These are phyloP conservation scores for Sceloporus tristichus DNA, from an alignment of 2,113 vertebrate species.

Conservation along the genomic window DNA sequence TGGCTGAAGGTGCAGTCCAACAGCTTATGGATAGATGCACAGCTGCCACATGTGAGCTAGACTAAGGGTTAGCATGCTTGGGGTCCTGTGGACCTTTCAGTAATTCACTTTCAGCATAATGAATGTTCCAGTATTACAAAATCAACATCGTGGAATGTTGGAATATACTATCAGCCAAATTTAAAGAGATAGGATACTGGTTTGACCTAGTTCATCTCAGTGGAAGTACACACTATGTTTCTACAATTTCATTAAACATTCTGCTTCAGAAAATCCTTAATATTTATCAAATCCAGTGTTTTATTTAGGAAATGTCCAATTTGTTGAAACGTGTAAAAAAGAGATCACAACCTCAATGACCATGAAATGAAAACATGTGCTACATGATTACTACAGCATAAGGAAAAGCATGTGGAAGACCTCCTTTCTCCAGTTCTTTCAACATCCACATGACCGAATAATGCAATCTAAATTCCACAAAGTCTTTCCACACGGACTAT, in stretches of 20 bases:
- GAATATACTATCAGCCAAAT: not conserved
- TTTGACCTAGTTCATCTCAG: not conserved
- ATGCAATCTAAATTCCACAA: slow-evolving; percentile 41
- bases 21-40: no score
- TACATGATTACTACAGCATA: slow-evolving; percentile 54
- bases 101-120: not conserved
- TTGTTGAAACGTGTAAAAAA: slow-evolving; percentile 14
- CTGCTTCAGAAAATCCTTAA: not conserved
- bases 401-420: slow-evolving; percentile 16
- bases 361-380: slow-evolving; percentile 61
- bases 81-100: not conserved
- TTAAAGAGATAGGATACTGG: not conserved
- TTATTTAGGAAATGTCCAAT: slow-evolving; percentile 6
- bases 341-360: not conserved
- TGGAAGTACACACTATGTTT: not conserved
- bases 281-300: slow-evolving; percentile 12
- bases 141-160: not conserved
- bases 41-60: no score
- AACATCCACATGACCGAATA: slow-evolving; percentile 32
- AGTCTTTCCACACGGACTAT: slow-evolving; percentile 1
- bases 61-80: not conserved
- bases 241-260: slow-evolving; percentile 3
- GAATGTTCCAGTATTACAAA: no score
- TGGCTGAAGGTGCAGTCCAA: no score
- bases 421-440: slow-evolving; percentile 14